A percentile compares a stretch with the other conserved stretches of the same genome.
phyloP scores from a whole-genome alignment of 1,140 invertebrate genomes.

The Nomia melanderi region DNA sequence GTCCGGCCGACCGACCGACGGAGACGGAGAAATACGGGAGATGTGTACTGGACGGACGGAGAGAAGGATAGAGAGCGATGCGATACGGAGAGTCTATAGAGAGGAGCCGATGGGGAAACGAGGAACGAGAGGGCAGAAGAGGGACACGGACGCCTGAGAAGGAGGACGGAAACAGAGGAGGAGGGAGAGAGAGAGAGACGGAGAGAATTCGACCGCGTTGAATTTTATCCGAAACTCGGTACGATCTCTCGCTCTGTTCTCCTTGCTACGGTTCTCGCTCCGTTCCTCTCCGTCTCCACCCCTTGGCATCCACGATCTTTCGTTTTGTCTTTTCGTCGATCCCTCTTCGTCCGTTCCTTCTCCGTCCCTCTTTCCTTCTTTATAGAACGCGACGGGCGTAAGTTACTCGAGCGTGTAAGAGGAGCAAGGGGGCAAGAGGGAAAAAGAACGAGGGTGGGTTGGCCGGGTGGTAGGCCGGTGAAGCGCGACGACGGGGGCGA shows the following conservation, averaged over 20 bases:
- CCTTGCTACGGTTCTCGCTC: conserved; percentile 6
- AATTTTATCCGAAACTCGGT: conserved; percentile 68
- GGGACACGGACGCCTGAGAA: background rate
- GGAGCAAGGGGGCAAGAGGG: background rate
- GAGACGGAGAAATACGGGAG: conserved; percentile 8
- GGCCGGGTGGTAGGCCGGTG: no score
- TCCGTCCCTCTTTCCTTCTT: conserved; percentile 9
- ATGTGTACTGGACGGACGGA: no score
- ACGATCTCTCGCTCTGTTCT: conserved; percentile 40
- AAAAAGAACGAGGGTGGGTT: background rate
- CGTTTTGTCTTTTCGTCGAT: conserved; percentile 39
- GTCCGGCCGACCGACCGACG: no score
- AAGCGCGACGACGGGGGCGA: background rate
- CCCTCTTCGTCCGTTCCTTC: conserved; percentile 14
- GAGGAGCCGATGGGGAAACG: conserved; percentile 47
- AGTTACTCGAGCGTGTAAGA: conserved; percentile 27
- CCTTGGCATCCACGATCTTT: conserved; percentile 23
- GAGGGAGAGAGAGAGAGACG: background rate
- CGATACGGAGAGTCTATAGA: conserved; percentile 12
- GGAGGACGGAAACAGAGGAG: no score
- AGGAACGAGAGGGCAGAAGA: conserved; percentile 11
- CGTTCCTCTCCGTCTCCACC: conserved; percentile 1
- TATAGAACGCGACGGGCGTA: conserved; percentile 3
- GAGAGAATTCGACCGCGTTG: conserved; percentile 36
- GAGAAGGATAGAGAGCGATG: background rate